phyloP scores from a whole-genome alignment of 2,797 vertebrate species.

The Kryptopterus vitreolus region DNA sequence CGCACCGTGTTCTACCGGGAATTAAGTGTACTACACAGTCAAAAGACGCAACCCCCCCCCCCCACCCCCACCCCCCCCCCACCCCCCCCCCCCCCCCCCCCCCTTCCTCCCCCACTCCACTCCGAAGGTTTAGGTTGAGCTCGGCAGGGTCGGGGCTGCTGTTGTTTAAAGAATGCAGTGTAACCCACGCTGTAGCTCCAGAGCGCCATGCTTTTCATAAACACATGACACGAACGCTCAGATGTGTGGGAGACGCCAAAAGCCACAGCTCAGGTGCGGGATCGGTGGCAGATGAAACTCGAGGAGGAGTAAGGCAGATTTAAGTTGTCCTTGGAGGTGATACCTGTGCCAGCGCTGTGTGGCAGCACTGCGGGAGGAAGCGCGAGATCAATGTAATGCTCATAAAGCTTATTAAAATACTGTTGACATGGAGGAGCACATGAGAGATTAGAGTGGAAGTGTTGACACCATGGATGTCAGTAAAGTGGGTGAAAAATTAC shows the following conservation, averaged over 20 bases:
- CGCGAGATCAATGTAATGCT: conserved; percentile 49
- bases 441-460: conserved; percentile 31
- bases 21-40: conserved; percentile 79
- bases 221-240: conserved; percentile 71
- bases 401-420: conserved; percentile 45
- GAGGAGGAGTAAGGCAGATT: conserved; percentile 76
- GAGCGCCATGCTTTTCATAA: conserved; percentile 72
- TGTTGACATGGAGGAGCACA: conserved; percentile 38
- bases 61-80: too few relatives aligned
- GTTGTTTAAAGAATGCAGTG: conserved; percentile 70
- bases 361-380: conserved; percentile 46
- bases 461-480: conserved; percentile 31
- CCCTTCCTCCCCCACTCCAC: too few relatives aligned
- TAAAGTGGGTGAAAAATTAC: conserved; percentile 29
- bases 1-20: conserved; percentile 76
- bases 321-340: conserved; percentile 73
- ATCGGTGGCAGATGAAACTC: conserved; percentile 71
- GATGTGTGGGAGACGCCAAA: conserved; percentile 27
- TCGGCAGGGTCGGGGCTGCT: conserved; percentile 72
- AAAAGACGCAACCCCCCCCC: conserved; percentile 80
- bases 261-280: conserved; percentile 61
- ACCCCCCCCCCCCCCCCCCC: too few relatives aligned
- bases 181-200: conserved; percentile 25
- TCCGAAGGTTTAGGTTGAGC: conserved; percentile 72
- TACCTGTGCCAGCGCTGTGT: conserved; percentile 70